phyloP scores from a whole-genome alignment of 2,113 vertebrate species.

The Seriola rivoliana region DNA sequence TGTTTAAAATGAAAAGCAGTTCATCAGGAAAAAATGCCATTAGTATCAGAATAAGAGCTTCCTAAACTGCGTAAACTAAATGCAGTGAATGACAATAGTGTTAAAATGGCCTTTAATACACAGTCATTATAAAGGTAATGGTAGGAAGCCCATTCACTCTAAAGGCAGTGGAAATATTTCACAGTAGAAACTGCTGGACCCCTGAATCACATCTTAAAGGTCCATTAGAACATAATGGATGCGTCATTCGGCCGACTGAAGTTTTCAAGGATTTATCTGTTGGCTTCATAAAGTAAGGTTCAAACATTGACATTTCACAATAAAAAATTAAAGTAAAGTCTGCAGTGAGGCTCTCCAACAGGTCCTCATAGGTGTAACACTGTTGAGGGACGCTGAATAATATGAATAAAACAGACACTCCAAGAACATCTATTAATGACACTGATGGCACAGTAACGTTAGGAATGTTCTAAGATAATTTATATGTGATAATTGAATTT shows the following conservation, averaged over 20 bases:
- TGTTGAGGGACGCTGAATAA: background rate
- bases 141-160: background rate
- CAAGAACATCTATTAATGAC: background rate
- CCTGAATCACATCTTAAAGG: background rate
- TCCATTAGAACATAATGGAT: background rate
- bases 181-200: background rate
- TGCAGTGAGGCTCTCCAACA: background rate
- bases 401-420: background rate
- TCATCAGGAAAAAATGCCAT: background rate
- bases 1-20: background rate
- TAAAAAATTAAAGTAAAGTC: background rate
- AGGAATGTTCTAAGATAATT: background rate
- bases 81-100: background rate
- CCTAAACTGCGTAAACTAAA: constrained; percentile 6
- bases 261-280: constrained; percentile 24
- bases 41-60: background rate
- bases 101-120: background rate
- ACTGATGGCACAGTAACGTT: background rate
- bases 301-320: background rate
- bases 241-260: background rate
- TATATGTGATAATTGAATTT: background rate
- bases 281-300: constrained; percentile 5
- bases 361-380: background rate
- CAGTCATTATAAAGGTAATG: background rate
- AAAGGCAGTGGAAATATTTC: constrained; percentile 5